Evolutionary conservation across 2,113 vertebrate species (phyloP), one percentile per base, ranked within the genome.

Genomic region (Pipra filicauda): DNA sequence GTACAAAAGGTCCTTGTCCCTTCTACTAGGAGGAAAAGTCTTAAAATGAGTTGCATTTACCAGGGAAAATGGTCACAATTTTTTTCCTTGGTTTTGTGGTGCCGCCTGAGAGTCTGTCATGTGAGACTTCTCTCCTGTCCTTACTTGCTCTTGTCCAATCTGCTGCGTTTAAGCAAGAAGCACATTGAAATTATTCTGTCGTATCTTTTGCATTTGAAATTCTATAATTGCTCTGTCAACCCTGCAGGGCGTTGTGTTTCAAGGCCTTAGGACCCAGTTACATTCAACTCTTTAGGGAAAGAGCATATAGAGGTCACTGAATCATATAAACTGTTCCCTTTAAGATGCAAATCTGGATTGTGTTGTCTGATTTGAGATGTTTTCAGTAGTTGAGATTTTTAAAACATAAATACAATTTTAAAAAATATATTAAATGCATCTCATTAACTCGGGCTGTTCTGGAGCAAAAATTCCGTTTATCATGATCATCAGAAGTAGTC

Each of bases 31-130:
- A n/a, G 55, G 44, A 69, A 82, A 35, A 24, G 51, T 39, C 33
- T 70, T 80, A 33, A 26, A 75, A 28, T 48, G 9, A 62, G 21
- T 82, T 51, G 41, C 3, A 4, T 58, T 81, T 87, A 55, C 33
- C 3, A 21, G 57, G 15, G 37, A 11, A 81, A 89, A 5, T 12
- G 28, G 26, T 37, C 7, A 21, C 0, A 0, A 22, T 19, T 67
- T 81, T 70, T 31, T 31, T 9, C 15, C 6, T 80, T 65, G 66
- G 5, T 59, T 89, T 85, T 93, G 13, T 41, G 73, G 33, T 75
- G 35, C 70, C 13, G 20, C 2, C 1, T 55, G 35, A 35, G 46
- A 31, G 21, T 81, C 23, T 55, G 11, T 71, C 54, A 31, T 49
- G 2, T 43, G 28, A 75, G 48, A 67, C 20, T 57, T 30, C 6